Evolutionary conservation across 2,113 vertebrate genomes (phyloP), one percentile per base, ranked within the genome.

Genomic region (Salvator merianae): DNA sequence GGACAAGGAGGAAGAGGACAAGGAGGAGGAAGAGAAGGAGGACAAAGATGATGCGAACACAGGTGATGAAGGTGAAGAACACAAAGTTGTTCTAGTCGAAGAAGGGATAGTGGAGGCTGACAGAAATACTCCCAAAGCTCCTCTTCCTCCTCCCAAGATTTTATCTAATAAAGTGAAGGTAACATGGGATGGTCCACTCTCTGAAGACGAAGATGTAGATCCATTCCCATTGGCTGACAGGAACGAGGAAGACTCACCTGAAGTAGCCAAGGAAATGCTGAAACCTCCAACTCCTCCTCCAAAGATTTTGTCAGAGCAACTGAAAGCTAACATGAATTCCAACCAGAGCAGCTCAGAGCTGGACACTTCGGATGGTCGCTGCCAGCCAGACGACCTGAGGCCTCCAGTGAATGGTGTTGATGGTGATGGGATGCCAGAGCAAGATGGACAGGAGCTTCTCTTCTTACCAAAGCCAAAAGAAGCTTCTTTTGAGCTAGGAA

Each of bases 121-220:
- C 3, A 88, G 68, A 70, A 81, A 91, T 79, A 74, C 81, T 38
- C 84, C 90, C 59, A 96, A 97, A 91, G 88, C 89, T 86, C 92
- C 88, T 4, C 53, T 95, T 88, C 91, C 90, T 77, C 90, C 77
- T 69, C 91, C 86, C 34, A 93, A 91, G 81, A 86, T 83, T 0
- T 7, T 93, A 65, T 77, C 94, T 36, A 93, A 95, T 71, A 97
- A 93, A 83, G 91, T 95, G 87, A 97, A 94, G 88, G 94, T 96
- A 59, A 88, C 93, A 87, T 96, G 96, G 96, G 95, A 96, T 66
- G 92, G 91, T 62, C 78, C 96, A 77, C 34, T 28, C 53, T 13
- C 62, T 65, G 88, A 88, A 7, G n/a, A 68, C 38, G 71, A 85
- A 66, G 90, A 2, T 32, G 94, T 91, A 59, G 74, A 77, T 7